Conservation (phyloP, 2,888 invertebrate genomes). For the Onchidella celtica region DNA sequence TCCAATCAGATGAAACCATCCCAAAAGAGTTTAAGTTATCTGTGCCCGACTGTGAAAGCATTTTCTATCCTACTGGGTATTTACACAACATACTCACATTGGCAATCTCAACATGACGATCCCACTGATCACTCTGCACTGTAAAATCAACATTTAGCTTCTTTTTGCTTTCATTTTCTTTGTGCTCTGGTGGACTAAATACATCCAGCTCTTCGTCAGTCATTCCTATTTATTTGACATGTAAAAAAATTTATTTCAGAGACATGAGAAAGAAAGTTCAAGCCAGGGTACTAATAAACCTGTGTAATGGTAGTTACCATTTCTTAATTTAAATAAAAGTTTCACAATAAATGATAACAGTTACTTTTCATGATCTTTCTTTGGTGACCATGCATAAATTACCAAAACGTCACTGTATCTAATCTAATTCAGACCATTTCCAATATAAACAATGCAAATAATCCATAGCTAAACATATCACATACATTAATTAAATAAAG, state of each 20-base stretch:
- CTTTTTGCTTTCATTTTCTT: neutral
- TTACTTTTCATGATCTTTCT: no score
- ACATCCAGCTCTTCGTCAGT: conserved; percentile 40
- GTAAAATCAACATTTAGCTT: conserved; percentile 30
- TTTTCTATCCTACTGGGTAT: no score
- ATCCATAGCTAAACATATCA: neutral
- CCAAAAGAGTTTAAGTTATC: no score
- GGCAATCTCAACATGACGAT: conserved; percentile 42
- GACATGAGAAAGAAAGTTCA: neutral
- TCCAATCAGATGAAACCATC: no score
- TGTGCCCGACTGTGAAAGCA: no score
- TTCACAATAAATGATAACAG: neutral
- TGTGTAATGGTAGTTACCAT: no score
- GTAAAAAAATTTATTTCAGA: neutral
- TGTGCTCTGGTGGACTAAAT: neutral
- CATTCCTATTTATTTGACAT: conserved; percentile 31
- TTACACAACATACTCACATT: no score
- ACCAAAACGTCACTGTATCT: no score
- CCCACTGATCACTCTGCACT: conserved; percentile 37
- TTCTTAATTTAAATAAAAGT: neutral
- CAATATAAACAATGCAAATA: neutral
- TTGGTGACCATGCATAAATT: no score
- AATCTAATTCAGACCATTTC: neutral
- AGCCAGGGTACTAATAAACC: neutral
- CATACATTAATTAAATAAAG: neutral